phyloP scores from a whole-genome alignment of 2,888 invertebrate species.

The Drosophila niveifrons region DNA sequence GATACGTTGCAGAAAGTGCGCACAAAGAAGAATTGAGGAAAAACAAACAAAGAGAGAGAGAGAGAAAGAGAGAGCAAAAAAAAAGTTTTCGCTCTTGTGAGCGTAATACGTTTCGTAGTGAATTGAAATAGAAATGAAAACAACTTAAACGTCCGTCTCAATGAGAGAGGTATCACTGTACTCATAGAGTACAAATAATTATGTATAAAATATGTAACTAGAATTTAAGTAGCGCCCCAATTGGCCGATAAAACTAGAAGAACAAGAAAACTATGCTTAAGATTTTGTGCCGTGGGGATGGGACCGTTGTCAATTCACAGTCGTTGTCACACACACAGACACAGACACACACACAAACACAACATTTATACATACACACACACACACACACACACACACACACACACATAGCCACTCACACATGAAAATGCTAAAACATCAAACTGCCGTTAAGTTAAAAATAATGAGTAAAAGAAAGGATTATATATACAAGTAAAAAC shows the following conservation, averaged over 20 bases:
- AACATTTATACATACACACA: slow-evolving; percentile 3
- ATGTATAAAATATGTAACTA: slow-evolving; percentile 20
- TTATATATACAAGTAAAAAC: slow-evolving; percentile 56
- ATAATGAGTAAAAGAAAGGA: slow-evolving; percentile 60
- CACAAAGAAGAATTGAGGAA: slow-evolving; percentile 12
- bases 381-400: slow-evolving; percentile 21
- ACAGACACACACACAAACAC: slow-evolving; percentile 9
- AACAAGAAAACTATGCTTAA: slow-evolving; percentile 17
- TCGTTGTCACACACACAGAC: slow-evolving; percentile 30
- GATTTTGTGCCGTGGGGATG: slow-evolving; percentile 2
- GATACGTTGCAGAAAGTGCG: slow-evolving; percentile 14
- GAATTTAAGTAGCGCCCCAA: slow-evolving; percentile 34
- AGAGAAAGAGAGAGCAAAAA: background rate
- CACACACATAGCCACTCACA: slow-evolving; percentile 29
- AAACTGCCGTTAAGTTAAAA: slow-evolving; percentile 80
- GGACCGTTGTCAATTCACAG: slow-evolving; percentile 19
- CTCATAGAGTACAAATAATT: slow-evolving; percentile 24
- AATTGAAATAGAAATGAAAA: slow-evolving; percentile 5
- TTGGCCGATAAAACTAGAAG: slow-evolving; percentile 36
- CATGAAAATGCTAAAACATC: slow-evolving; percentile 71
- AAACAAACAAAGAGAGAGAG: too few relatives aligned
- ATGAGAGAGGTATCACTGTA: slow-evolving; percentile 18
- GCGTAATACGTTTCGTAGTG: slow-evolving; percentile 13
- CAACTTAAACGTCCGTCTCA: slow-evolving; percentile 28
- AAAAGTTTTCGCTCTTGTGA: background rate